Evolutionary conservation across 2,797 vertebrate species (phyloP).

Genomic region (Tragelaphus oryx): DNA sequence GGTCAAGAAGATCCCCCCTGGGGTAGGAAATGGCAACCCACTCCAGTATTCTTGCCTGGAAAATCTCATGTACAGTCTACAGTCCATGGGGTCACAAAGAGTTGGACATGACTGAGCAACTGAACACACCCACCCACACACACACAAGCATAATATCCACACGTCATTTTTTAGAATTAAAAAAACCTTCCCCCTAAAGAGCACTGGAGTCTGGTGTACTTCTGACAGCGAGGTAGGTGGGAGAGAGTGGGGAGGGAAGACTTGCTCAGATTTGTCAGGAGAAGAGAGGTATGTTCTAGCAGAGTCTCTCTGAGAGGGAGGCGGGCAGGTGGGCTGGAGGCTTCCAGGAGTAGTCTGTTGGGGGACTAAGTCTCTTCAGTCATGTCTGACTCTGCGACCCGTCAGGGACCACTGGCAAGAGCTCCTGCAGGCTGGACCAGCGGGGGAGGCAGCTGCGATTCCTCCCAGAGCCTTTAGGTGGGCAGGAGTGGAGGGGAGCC

Average conservation of each 20-base stretch:
- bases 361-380: background rate
- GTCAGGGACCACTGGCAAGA: background rate
- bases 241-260: too few species aligned
- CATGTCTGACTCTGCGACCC: background rate
- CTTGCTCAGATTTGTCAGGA: background rate
- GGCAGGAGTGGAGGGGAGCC: too few species aligned
- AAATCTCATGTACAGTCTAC: background rate
- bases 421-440: background rate
- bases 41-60: background rate
- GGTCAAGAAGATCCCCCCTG: background rate
- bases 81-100: background rate
- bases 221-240: background rate
- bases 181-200: background rate
- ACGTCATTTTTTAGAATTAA: background rate
- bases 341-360: accelerated
- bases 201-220: background rate
- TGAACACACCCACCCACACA: background rate
- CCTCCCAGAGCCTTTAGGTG: background rate
- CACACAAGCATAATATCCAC: background rate
- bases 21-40: background rate
- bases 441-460: background rate
- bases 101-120: background rate
- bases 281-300: background rate
- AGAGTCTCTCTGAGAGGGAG: background rate
- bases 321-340: background rate